Evolutionary conservation across 2,113 vertebrate genomes (phyloP).

Genomic region (Hypocryptadius cinnamomeus): DNA sequence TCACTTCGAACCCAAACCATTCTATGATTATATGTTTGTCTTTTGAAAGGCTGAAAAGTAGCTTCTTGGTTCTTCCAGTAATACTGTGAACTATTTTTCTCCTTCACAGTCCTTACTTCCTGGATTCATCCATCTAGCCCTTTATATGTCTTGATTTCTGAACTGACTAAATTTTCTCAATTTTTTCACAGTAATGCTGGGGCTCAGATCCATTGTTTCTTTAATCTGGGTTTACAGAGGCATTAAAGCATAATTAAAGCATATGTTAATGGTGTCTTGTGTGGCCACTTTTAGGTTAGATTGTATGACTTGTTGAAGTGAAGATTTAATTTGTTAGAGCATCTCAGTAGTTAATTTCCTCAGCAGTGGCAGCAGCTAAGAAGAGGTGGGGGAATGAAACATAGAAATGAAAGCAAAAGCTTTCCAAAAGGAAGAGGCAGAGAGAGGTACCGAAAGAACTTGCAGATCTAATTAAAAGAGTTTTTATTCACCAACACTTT

Average conservation of each 20-base stretch:
- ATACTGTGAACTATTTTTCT: neutral
- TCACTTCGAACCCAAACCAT: neutral
- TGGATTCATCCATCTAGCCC: neutral
- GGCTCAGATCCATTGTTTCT: neutral
- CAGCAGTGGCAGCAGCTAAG: neutral
- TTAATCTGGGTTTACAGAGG: neutral
- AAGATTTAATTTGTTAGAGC: neutral
- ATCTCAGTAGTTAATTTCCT: neutral
- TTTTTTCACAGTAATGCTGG: neutral
- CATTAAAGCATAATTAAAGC: neutral
- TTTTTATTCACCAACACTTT: neutral
- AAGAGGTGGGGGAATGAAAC: neutral
- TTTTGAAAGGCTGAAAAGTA: neutral
- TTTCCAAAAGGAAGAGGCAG: neutral
- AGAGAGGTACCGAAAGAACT: neutral
- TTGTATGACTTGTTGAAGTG: neutral
- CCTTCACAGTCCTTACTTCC: neutral
- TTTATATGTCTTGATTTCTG: neutral
- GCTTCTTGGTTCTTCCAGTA: neutral
- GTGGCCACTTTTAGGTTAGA: neutral
- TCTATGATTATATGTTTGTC: neutral
- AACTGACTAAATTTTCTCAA: neutral
- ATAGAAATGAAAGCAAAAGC: neutral
- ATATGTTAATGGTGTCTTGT: neutral
- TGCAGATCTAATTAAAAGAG: neutral